A percentile compares a stretch with the other conserved stretches of the same genome.
Conservation (phyloP, 1,140 invertebrate genomes). For the Tyrophagus putrescentiae region DNA sequence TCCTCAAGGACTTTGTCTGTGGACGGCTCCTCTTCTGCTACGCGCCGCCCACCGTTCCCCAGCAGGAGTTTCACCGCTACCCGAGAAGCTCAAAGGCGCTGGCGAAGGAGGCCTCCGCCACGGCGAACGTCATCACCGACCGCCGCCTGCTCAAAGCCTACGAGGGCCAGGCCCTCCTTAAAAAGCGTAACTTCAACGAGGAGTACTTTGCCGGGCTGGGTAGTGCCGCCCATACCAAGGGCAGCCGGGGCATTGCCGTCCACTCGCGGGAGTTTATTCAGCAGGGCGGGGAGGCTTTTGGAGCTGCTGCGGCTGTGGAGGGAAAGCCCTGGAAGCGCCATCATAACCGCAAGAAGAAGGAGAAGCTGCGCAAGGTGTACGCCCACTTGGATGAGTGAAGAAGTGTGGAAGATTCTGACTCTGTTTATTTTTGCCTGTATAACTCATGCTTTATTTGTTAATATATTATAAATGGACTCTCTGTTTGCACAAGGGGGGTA, state of each 20-base stretch:
- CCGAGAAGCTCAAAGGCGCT: no score
- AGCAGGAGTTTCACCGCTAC: constrained; percentile 51
- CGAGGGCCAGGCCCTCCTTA: neutral
- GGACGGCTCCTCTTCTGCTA: constrained; percentile 69
- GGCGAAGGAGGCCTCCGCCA: constrained; percentile 7
- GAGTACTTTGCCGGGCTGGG: constrained; percentile 23
- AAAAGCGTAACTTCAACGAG: constrained; percentile 25
- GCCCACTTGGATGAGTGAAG: constrained; percentile 41
- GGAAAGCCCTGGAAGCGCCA: constrained; percentile 70
- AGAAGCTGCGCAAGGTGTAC: constrained; percentile 67
- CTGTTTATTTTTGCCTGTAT: no score
- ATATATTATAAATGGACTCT: neutral
- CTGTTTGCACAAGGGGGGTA: neutral
- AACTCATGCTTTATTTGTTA: no score
- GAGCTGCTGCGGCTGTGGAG: no score
- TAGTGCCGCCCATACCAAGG: constrained; percentile 26
- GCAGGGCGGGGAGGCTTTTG: neutral
- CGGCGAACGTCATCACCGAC: neutral
- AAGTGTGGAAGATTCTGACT: no score
- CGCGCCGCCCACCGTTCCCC: constrained; percentile 59
- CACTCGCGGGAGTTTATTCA: neutral
- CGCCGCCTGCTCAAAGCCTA: neutral
- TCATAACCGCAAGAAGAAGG: constrained; percentile 61
- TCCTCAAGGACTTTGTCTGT: constrained; percentile 87
- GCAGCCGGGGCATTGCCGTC: constrained; percentile 23